A percentile compares a stretch with the other conserved stretches of the same genome.
These are phyloP conservation scores for Dynastes grantii DNA, from an alignment of 2,888 invertebrate genomes.

Conservation along the genomic window DNA sequence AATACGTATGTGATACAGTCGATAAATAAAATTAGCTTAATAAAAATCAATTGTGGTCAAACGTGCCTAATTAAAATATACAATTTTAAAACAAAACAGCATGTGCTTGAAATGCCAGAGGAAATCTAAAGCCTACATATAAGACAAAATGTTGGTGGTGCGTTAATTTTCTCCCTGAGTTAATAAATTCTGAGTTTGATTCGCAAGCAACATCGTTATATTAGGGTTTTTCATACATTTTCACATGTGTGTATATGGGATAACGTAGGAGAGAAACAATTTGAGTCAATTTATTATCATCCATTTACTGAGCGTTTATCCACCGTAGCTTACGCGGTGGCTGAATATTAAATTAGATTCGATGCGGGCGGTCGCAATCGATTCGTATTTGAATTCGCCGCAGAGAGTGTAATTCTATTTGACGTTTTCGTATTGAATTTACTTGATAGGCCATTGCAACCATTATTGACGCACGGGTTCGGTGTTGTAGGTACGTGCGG, in stretches of 20 bases:
- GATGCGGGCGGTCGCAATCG: constrained; percentile 9
- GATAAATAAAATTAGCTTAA: too few relatives aligned
- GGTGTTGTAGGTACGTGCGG: neutral
- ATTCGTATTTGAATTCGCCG: constrained; percentile 34
- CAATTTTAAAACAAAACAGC: too few relatives aligned
- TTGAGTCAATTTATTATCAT: constrained; percentile 35
- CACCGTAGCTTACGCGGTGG: constrained; percentile 21
- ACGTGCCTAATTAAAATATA: too few relatives aligned
- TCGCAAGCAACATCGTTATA: too few relatives aligned
- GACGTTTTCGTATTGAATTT: constrained; percentile 45
- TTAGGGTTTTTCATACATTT: too few relatives aligned
- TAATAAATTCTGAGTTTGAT: too few relatives aligned
- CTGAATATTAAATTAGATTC: constrained; percentile 47
- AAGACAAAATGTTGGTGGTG: too few relatives aligned
- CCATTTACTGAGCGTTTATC: constrained; percentile 44
- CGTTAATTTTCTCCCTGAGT: too few relatives aligned
- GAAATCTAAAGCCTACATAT: too few relatives aligned
- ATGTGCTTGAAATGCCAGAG: too few relatives aligned
- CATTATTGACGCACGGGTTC: constrained; percentile 36
- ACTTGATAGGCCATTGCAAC: constrained; percentile 46
- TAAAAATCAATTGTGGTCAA: too few relatives aligned
- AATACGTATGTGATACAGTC: too few relatives aligned
- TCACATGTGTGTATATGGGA: neutral
- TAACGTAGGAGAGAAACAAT: constrained; percentile 1
- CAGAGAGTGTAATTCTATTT: constrained; percentile 41